phyloP scores from a whole-genome alignment of 2,113 vertebrate species.

The Nyctereutes procyonoides region DNA sequence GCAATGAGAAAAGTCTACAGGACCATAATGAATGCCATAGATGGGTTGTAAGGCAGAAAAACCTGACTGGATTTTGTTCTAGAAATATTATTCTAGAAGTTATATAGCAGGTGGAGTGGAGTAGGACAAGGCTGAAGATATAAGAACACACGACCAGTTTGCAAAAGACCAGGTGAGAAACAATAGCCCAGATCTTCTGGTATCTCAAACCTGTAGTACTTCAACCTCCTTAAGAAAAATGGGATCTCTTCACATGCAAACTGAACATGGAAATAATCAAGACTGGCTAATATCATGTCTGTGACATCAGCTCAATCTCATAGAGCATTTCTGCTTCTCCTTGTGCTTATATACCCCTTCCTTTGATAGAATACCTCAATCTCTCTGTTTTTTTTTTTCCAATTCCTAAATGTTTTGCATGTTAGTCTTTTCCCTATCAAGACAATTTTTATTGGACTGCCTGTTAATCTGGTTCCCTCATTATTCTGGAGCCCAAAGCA shows the following conservation, averaged over 20 bases:
- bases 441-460: background rate
- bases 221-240: background rate
- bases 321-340: background rate
- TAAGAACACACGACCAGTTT: background rate
- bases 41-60: background rate
- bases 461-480: background rate
- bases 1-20: background rate
- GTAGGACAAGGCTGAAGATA: background rate
- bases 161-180: background rate
- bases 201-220: background rate
- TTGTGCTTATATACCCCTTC: background rate
- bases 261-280: background rate
- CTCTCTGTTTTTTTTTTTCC: background rate
- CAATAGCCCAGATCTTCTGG: background rate
- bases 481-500: background rate
- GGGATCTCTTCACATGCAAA: background rate
- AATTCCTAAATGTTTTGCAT: background rate
- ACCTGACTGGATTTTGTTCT: background rate
- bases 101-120: background rate
- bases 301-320: background rate
- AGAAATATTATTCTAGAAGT: background rate
- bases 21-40: background rate
- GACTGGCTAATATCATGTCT: background rate
- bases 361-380: background rate
- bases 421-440: background rate